phyloP scores from a whole-genome alignment of 2,797 vertebrate species.

The Gambelia wislizenii region DNA sequence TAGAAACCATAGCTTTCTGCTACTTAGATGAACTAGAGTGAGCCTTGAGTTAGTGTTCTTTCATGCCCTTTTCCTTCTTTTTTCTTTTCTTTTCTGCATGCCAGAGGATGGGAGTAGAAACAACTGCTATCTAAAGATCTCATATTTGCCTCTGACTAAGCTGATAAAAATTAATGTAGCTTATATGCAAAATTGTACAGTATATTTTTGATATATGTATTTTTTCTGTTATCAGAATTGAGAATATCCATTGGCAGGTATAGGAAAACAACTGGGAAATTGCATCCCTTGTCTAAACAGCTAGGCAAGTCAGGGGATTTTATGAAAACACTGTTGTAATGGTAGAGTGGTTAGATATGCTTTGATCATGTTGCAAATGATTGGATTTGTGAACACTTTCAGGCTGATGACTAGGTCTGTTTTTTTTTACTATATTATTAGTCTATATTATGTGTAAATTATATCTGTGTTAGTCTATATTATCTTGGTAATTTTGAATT shows the following conservation, averaged over 20 bases:
- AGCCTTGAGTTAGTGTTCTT: neutral
- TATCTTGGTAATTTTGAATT: neutral
- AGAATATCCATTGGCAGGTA: neutral
- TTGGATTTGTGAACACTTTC: neutral
- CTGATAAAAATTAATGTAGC: neutral
- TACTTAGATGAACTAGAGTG: neutral
- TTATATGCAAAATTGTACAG: neutral
- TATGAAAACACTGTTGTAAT: neutral
- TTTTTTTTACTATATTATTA: neutral
- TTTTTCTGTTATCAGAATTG: neutral
- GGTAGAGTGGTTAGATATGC: neutral
- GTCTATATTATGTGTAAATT: neutral
- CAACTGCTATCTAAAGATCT: neutral
- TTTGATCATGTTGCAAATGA: neutral
- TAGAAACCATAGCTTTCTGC: neutral
- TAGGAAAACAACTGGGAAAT: neutral
- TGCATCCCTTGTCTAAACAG: neutral
- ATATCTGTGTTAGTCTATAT: neutral
- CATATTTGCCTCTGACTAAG: neutral
- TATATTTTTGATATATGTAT: neutral
- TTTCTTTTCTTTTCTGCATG: neutral
- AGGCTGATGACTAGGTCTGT: neutral
- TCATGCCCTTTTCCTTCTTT: neutral
- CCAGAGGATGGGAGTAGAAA: neutral
- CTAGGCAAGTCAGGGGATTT: neutral